A percentile compares a stretch with the other conserved stretches of the same genome.
Conservation (phyloP, 2,888 invertebrate species). For the Ceriagrion tenellum region DNA sequence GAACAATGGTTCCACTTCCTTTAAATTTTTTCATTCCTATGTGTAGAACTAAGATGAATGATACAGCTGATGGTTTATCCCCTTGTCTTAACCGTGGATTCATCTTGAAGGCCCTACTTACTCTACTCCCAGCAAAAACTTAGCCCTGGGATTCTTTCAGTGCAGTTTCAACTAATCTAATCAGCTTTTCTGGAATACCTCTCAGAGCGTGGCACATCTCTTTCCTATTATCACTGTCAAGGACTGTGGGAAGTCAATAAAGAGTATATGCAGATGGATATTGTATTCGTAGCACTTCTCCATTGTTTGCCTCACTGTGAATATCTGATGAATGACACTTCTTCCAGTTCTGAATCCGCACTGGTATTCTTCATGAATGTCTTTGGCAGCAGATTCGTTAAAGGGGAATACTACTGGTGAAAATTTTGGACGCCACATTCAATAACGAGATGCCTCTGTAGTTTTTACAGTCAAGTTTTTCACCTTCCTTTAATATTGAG, state of each 20-base stretch:
- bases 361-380: not conserved
- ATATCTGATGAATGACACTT: not conserved
- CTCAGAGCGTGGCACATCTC: not conserved
- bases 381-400: too few relatives aligned
- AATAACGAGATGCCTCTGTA: too few relatives aligned
- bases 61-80: not conserved
- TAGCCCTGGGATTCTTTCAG: not conserved
- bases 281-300: slow-evolving; percentile 5
- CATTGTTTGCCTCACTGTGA: not conserved
- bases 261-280: not conserved
- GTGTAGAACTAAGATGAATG: not conserved
- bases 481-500: too few relatives aligned
- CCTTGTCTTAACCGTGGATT: not conserved
- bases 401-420: too few relatives aligned
- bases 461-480: too few relatives aligned
- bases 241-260: not conserved
- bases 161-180: not conserved
- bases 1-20: not conserved
- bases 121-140: not conserved
- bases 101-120: not conserved
- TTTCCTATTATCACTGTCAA: not conserved
- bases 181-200: not conserved
- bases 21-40: not conserved
- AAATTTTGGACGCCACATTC: too few relatives aligned
- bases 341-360: not conserved